Percentiles rank a stretch among this genome's conserved stretches.
These are phyloP conservation scores for Drosophila dunni DNA, from an alignment of 1,140 invertebrate genomes.

Conservation along the genomic window DNA sequence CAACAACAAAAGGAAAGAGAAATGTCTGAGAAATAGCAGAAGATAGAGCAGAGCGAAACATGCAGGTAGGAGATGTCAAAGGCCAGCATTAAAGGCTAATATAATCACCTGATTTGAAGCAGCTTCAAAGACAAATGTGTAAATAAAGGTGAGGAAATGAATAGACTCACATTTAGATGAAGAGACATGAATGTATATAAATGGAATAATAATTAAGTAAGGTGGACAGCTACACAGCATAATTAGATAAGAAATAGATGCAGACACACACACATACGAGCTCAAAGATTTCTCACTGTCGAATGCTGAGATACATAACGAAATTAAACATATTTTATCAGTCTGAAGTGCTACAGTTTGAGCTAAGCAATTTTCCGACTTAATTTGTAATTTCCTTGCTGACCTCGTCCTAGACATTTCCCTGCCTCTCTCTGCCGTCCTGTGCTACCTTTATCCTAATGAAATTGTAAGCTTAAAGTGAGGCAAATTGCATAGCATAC, in stretches of 20 bases:
- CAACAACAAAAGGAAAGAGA: not conserved
- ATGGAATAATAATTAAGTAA: too few species aligned
- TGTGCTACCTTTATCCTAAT: not conserved
- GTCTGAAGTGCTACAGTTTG: not conserved
- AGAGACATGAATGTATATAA: too few species aligned
- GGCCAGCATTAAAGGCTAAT: too few species aligned
- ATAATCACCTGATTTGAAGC: too few species aligned
- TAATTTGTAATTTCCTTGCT: constrained; percentile 12
- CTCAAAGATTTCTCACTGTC: not conserved
- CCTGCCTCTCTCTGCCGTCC: not conserved
- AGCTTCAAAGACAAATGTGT: too few species aligned
- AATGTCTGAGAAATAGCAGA: not conserved
- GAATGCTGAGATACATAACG: not conserved
- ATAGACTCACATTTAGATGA: too few species aligned
- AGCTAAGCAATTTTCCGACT: not conserved
- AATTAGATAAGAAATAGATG: not conserved
- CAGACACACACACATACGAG: too few species aligned
- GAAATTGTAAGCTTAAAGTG: not conserved
- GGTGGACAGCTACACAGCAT: too few species aligned
- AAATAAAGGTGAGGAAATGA: too few species aligned
- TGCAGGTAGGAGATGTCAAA: not conserved
- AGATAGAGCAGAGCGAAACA: not conserved
- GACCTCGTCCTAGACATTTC: not conserved
- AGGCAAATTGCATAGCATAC: constrained; percentile 8
- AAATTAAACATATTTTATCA: not conserved